Evolutionary conservation across 1,140 invertebrate species (phyloP), one percentile per base, ranked within the genome.

Genomic region (Plodia interpunctella): DNA sequence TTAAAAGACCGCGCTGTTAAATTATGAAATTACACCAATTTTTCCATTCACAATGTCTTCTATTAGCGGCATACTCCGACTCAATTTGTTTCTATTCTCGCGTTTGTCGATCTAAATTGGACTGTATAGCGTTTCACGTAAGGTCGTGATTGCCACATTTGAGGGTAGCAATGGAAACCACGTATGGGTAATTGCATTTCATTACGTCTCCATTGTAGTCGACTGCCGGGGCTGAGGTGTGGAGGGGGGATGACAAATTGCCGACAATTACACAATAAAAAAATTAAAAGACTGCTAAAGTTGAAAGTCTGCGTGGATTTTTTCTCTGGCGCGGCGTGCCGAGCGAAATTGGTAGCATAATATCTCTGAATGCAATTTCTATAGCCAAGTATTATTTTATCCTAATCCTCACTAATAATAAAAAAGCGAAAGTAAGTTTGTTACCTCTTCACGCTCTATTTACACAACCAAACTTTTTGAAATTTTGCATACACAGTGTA

Each of bases 171-270:
- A 65, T 71, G 75, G 71, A 75, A 74, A 74, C 78, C 85, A 86
- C 83, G 83, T 88, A 88, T 85, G 83, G 70, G 85, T 88, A 88
- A 88, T 85, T 88, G 85, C 85, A 87, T 83, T 85, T 87, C 83
- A 87, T 88, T 88, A 87, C 80, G 70, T 63, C 61, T 63, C 83
- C 71, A 88, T 88, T 88, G 85, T 88, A 80, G 78, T 81, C 73
- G 77, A 76, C 80, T 73, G 77, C 51, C 38, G 55, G 57, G 55
- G 38, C 4, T 55, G 11, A 15, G 55, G 6, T 6, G 21, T 6
- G 61, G 13, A 54, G 55, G 60, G 55, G 55, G 63, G 55, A 62
- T 61, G 71, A 63, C 68, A 83, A 86, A 88, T 88, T 88, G 83
- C 72, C 78, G 73, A 74, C 81, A 77, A 83, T 86, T 88, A 86